Evolutionary conservation across 1,140 invertebrate species (phyloP), one percentile per base, ranked within the genome.

Genomic region (Tetragonula clypearis): DNA sequence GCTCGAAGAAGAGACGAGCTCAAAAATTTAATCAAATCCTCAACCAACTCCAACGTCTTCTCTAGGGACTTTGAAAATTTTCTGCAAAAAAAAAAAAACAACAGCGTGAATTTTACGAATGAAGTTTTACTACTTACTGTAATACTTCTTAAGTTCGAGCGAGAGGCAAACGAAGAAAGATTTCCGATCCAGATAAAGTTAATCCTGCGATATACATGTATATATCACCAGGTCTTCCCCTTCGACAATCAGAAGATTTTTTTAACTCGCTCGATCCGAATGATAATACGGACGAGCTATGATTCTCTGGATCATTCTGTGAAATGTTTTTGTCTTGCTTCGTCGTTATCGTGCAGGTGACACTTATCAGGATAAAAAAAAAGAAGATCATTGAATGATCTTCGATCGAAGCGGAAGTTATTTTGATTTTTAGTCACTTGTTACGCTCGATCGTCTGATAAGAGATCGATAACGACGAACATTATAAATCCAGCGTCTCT

Each of bases 331-430:
- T n/a, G 4, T 30, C 30, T 30, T 12, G 60, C 23, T 23, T 62
- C 12, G 23, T n/a, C 23, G n/a, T 6, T 21, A 21, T 41, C 41
- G 8, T 41, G 41, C 41, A 49, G 6, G 41, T 49, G 8, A 8
- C 9, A 49, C 41, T 49, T 49, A 49, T n/a, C 30, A 21, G 26
- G 74, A 76, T 76, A 76, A 76, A 30, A 12, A 11, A 41, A 76
- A 76, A 35, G 35, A 76, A 76, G 6, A 8, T 6, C 6, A 49
- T 49, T 49, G 41, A 49, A 49, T n/a, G 21, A 41, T 30, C 55
- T 49, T 49, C 41, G 41, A 17, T 1, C 19, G 30, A 8, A 5
- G 30, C 66, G 65, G 23, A 77, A 72, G 84, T 86, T 82, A 60
- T 30, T 60, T 35, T 4, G 23, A 9, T 53, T 78, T 74, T 84